Percentiles rank a stretch among this genome's conserved stretches.
Evolutionary conservation across 2,113 vertebrate genomes (phyloP).

Genomic region (Clupea harengus): DNA sequence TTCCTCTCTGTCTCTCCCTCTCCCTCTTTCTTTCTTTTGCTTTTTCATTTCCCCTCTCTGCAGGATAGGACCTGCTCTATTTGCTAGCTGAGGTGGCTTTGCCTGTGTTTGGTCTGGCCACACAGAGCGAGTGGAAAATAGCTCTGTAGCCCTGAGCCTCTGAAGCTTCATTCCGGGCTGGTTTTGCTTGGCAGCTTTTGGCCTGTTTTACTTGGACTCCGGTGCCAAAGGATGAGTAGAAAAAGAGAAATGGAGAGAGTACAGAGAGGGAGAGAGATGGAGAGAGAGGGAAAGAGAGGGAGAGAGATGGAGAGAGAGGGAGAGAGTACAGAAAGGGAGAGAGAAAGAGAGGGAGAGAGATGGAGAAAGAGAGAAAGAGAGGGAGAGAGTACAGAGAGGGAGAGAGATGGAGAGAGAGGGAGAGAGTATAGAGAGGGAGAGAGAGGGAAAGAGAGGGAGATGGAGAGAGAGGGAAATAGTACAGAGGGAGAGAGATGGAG

Average conservation of each 20-base stretch:
- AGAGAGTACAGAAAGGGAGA: background rate
- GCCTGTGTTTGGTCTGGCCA: conserved; percentile 77
- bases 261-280: background rate
- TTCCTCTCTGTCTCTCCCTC: background rate
- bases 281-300: background rate
- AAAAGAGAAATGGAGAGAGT: conserved; percentile 44
- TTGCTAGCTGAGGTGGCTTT: conserved; percentile 3
- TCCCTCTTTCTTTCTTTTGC: background rate
- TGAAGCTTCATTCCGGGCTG: conserved; percentile 63
- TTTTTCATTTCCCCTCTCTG: conserved; percentile 20
- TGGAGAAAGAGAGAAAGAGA: background rate
- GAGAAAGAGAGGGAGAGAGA: too few relatives aligned
- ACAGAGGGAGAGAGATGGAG: background rate
- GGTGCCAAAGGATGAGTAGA: conserved; percentile 75
- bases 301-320: background rate
- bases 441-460: too few relatives aligned
- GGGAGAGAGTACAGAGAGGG: conserved; percentile 33
- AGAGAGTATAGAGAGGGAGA: background rate
- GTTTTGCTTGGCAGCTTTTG: conserved; percentile 68
- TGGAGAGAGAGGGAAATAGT: background rate
- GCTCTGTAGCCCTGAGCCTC: conserved; percentile 44
- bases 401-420: background rate
- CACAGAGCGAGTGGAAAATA: conserved; percentile 74
- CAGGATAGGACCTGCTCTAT: conserved; percentile 52
- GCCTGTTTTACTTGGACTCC: conserved; percentile 79